Conservation (phyloP, 2,797 vertebrate species). For the Antrozous pallidus region DNA sequence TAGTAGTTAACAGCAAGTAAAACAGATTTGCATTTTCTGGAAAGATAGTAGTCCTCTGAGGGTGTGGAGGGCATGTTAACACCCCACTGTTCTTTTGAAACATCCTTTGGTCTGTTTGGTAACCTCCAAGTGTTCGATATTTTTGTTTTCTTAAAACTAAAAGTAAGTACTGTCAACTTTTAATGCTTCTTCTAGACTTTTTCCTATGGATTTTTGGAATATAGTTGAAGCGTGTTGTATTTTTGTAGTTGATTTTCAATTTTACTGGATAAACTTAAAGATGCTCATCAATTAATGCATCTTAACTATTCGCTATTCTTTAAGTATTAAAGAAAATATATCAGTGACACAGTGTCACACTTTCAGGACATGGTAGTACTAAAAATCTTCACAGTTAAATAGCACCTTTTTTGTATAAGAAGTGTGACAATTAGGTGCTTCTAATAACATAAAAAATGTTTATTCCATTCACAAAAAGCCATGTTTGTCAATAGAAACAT, state of each 20-base stretch:
- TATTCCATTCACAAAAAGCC: neutral
- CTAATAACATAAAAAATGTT: neutral
- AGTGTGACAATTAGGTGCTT: neutral
- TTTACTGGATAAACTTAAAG: neutral
- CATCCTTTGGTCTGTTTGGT: neutral
- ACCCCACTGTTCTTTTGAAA: neutral
- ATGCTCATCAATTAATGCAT: neutral
- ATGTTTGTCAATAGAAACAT: neutral
- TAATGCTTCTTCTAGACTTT: neutral
- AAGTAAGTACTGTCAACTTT: neutral
- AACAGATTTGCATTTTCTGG: neutral
- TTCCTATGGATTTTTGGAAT: neutral
- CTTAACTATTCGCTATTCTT: neutral
- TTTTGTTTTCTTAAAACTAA: neutral
- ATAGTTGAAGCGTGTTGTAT: neutral
- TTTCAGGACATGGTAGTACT: neutral
- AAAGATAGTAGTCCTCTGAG: neutral
- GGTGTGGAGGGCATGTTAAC: neutral
- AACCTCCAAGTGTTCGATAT: neutral
- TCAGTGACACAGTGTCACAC: neutral
- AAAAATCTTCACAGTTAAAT: neutral
- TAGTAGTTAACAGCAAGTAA: neutral
- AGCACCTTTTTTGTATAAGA: neutral
- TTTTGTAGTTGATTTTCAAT: neutral
- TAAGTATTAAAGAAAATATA: slow-evolving; percentile 14